Evolutionary conservation across 2,888 invertebrate species (phyloP), one percentile per base, ranked within the genome.

Genomic region (Listrodromus nycthemerus): DNA sequence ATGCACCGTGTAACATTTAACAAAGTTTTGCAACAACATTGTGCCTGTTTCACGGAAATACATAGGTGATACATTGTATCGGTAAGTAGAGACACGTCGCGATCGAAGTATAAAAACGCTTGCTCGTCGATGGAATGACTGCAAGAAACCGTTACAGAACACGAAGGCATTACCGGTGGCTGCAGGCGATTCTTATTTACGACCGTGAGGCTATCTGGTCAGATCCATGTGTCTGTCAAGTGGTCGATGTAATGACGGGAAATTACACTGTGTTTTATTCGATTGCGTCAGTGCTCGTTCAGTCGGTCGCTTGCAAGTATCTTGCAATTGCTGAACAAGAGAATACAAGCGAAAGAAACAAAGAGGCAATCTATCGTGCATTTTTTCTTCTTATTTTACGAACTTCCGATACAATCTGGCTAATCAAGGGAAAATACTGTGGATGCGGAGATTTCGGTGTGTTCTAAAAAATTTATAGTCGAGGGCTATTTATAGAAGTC

Each of bases 81-180:
- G 58, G 16, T 69, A 21, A 58, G 69, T 63, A 33, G 48, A 61
- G 19, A 61, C 52, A 52, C 55, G 55, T 1, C 4, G 55, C 27
- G 21, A 33, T 10, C 48, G 30, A n/a, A 21, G 19, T 19, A 24
- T 41, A 41, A 52, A 76, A 66, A 67, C 13, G 37, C 55, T 16
- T 3, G 27, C 65, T 4, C n/a, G 55, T 55, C 55, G 55, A 66
- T 66, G 37, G 27, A 73, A 58, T 19, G 61, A 21, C 48, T 6
- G 19, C 33, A 58, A 58, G 77, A 69, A 77, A 45, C 77, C 67
- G 67, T 77, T 61, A 69, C 45, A 69, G 41, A 77, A 69, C 76
- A 61, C 37, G 77, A 67, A 21, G 41, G 67, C 19, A 67, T 77
- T 67, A 48, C 55, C 21, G 52, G 8, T 55, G 24, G 58, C 63